Evolutionary conservation across 2,888 invertebrate genomes (phyloP), one percentile per base, ranked within the genome.

Genomic region (Orchesella flavescens): DNA sequence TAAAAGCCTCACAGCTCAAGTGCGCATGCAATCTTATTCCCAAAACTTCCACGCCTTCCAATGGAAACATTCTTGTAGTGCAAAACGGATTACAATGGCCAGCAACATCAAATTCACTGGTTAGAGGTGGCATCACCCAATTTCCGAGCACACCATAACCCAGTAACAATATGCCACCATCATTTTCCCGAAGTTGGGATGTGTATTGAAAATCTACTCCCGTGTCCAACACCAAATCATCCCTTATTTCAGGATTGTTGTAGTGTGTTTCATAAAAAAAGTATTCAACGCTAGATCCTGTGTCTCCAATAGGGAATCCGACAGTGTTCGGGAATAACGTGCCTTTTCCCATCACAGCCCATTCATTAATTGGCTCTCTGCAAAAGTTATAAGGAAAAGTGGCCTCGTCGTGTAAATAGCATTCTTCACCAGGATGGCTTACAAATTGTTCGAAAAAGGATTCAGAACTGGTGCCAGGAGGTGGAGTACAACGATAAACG

Each of bases 311-410:
- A 1, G 59, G 2, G 10, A 73, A 17, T 9, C 73, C 73, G 2
- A 59, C 3, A n/a, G n/a, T n/a, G 1, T 59, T 15, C 2, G 73
- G 73, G 21, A 73, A 61, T 19, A n/a, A 17, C 1, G 95, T 93
- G 10, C 95, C 94, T 95, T 96, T 46, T 46, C 71, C 71, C 12
- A n/a, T 34, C 0, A 71, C 43, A 5, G 19, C 55, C 53, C 53
- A 71, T 4, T 10, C n/a, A 13, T 57, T 23, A 10, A 71, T 1
- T 15, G 95, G 92, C 3, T 95, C 95, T 0, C 94, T 94, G 19
- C 94, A 92, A 90, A 96, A 96, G 3, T 93, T 93, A 83, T 94
- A 93, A 94, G 95, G 95, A 87, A 94, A 94, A n/a, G 92, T 92
- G 0, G 95, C 95, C 90, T 94, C 94, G 87, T 93, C 94, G 9